These are phyloP conservation scores for Lordiphosa stackelbergi DNA, from an alignment of 1,140 invertebrate species.

Conservation along the genomic window DNA sequence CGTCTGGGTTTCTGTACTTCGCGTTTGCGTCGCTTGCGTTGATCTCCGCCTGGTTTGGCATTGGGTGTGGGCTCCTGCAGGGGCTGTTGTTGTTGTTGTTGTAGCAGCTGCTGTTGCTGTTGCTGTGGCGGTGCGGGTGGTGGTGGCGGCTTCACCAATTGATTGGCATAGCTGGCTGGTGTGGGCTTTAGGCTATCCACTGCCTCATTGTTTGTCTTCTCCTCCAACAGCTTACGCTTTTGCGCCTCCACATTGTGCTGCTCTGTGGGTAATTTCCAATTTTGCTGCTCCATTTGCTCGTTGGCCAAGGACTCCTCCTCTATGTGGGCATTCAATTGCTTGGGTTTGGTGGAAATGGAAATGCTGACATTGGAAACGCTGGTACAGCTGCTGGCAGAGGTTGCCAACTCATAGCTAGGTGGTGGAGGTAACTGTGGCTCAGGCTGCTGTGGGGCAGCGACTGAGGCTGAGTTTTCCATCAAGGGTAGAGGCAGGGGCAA, in stretches of 20 bases:
- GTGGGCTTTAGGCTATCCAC: too few relatives aligned
- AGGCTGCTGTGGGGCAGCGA: neutral
- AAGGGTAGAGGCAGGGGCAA: constrained; percentile 7
- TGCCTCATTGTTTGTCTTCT: constrained; percentile 15
- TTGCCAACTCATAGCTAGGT: constrained; percentile 52
- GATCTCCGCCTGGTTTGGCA: constrained; percentile 37
- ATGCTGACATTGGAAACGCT: neutral
- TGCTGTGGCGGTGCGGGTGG: constrained; percentile 6
- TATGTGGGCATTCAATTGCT: constrained; percentile 14
- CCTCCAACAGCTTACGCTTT: constrained; percentile 47
- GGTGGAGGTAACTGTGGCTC: constrained; percentile 42
- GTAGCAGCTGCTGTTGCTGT: neutral
- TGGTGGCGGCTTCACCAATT: neutral
- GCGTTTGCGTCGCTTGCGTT: constrained; percentile 87
- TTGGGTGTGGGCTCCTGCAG: neutral
- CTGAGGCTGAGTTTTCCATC: neutral
- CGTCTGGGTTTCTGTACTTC: constrained; percentile 90
- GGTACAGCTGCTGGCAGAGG: constrained; percentile 2
- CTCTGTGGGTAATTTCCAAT: constrained; percentile 7
- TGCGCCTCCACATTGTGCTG: constrained; percentile 21
- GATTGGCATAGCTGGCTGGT: too few relatives aligned
- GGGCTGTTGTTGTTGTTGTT: neutral
- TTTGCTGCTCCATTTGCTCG: neutral
- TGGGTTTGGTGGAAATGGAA: neutral
- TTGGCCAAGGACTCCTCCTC: constrained; percentile 15